Base-by-base conservation (phyloP, 2,113 vertebrate genomes). In the Pleuronectes platessa region DNA sequence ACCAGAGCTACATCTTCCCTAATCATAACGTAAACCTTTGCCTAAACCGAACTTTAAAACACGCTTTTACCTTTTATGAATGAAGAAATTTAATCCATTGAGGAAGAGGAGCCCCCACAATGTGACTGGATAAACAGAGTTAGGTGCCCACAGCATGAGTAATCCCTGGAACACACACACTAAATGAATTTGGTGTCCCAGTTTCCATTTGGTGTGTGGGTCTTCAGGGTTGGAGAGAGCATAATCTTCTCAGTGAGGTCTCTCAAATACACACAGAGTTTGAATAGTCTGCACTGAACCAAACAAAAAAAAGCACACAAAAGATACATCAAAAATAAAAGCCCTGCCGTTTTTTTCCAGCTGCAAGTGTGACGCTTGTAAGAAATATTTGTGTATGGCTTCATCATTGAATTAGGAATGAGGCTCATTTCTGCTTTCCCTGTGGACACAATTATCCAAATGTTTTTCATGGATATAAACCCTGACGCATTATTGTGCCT, bases 401-500 rank as follows among this genome's bases (percentile, higher is more conserved):
- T 54, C 51, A 54, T 54, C 12, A 58, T 47, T 78, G 51, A 86
- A 83, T 84, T 75, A 76, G 55, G 31, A 79, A 83, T 80, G 75
- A 85, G 82, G 24, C 63, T 85, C 60, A 79, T 85, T 79, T 86
- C 53, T 69, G 47, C 21, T 58, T 78, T 76, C 73, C 85, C 84
- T 40, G 59, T 74, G 87, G 87, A 84, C 76, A 83, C 64, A 86
- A 83, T 90, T 83, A 78, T 77, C 76, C 60, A 68, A 49, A 60
- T 84, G 71, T 74, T 88, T 84, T 83, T 82, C 66, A 80, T 74
- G 64, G 76, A 64, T 58, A 81, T 74, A 66, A 72, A 85, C 73
- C 53, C 70, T 71, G 59, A 74, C 24, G 23, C 65, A 68, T 88
- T 78, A 85, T 82, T 87, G 81, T 84, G 81, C 87, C 87, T 87